phyloP scores from a whole-genome alignment of 2,113 vertebrate species.

The Cololabis saira region DNA sequence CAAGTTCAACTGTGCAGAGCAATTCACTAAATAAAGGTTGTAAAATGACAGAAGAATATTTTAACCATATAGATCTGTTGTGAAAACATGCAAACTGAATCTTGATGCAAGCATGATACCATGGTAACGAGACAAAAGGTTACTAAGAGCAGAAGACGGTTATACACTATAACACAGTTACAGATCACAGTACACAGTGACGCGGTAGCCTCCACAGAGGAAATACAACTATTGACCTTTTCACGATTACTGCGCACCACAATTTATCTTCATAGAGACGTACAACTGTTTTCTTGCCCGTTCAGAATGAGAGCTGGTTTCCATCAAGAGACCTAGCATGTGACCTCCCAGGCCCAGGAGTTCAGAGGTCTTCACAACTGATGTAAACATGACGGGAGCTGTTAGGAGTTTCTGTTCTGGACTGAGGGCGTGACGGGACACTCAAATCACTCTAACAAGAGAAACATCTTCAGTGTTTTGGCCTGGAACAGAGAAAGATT shows the following conservation, averaged over 20 bases:
- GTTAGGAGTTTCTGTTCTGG: constrained; percentile 4
- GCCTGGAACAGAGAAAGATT: constrained; percentile 2
- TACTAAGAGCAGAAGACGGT: constrained; percentile 9
- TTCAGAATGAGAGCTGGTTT: constrained; percentile 13
- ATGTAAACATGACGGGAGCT: constrained; percentile 9
- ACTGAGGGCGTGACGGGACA: background rate
- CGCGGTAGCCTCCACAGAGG: constrained; percentile 31
- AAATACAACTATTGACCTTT: constrained; percentile 14
- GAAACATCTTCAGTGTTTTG: background rate
- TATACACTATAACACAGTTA: constrained; percentile 12
- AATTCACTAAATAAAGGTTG: background rate
- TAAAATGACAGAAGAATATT: constrained; percentile 4
- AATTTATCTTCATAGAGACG: constrained; percentile 7
- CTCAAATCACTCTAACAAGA: constrained; percentile 14
- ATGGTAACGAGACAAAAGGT: constrained; percentile 53
- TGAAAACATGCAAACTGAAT: constrained; percentile 27
- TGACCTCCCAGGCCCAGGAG: background rate
- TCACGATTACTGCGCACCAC: constrained; percentile 2
- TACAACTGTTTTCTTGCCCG: constrained; percentile 12
- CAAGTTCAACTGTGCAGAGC: constrained; percentile 4
- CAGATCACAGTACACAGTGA: constrained; percentile 12
- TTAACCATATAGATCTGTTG: background rate
- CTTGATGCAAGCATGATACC: constrained; percentile 38
- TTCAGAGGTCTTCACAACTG: constrained; percentile 5
- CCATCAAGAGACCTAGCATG: constrained; percentile 12